Percentiles rank a stretch among this genome's conserved stretches.
Conservation (phyloP, 2,888 invertebrate genomes). For the Andrena bicolor region DNA sequence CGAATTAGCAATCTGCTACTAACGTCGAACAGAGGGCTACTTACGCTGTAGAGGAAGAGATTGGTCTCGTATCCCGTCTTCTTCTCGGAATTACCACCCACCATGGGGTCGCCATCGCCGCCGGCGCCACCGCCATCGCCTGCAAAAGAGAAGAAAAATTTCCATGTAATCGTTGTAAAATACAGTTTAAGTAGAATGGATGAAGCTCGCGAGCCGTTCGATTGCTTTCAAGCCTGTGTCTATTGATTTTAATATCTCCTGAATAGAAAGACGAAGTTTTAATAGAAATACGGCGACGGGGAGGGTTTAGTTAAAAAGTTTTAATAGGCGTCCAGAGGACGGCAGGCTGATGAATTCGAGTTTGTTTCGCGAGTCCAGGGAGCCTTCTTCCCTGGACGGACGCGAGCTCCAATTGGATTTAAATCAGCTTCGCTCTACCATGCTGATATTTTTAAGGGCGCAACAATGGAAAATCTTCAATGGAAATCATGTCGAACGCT, state of each 20-base stretch:
- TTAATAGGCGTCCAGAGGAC: conserved; percentile 29
- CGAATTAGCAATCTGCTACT: background rate
- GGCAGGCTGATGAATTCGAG: conserved; percentile 6
- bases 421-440: background rate
- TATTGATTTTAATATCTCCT: conserved; percentile 33
- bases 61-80: conserved; percentile 92
- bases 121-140: conserved; percentile 89
- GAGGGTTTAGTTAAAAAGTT: conserved; percentile 36
- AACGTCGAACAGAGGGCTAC: conserved; percentile 79
- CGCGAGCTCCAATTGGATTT: background rate
- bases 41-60: conserved; percentile 93
- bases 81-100: conserved; percentile 90
- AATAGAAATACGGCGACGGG: conserved; percentile 32
- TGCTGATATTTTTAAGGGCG: background rate
- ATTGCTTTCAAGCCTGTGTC: conserved; percentile 3
- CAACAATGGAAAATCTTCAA: background rate
- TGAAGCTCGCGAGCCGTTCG: background rate
- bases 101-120: conserved; percentile 87
- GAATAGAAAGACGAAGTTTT: conserved; percentile 29
- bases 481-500: background rate
- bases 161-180: background rate
- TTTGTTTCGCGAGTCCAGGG: conserved; percentile 7
- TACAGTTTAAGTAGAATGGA: background rate
- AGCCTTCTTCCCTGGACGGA: background rate
- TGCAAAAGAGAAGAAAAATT: conserved; percentile 61